Conservation (phyloP, 1,140 invertebrate species). For the Nomia melanderi region DNA sequence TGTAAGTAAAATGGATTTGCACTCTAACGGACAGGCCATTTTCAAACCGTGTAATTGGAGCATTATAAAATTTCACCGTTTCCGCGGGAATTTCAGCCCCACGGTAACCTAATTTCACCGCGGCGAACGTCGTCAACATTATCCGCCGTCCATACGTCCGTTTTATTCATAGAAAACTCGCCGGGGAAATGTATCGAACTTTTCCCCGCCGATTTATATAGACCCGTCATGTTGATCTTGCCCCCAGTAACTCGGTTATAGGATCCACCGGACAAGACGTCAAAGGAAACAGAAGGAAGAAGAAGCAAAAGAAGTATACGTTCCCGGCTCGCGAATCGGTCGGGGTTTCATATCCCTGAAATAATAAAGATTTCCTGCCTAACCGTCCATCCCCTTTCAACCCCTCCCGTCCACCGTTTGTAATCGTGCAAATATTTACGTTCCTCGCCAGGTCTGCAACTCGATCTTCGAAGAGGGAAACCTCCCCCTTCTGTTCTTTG, state of each 20-base stretch:
- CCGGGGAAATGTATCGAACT: conserved; percentile 9
- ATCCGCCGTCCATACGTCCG: not conserved
- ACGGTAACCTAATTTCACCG: no score
- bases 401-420: no score
- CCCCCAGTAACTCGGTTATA: conserved; percentile 21
- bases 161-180: conserved; percentile 11
- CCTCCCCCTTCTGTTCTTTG: not conserved
- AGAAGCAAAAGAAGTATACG: conserved; percentile 4
- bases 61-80: not conserved
- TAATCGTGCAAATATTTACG: conserved; percentile 58
- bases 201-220: conserved; percentile 27
- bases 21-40: not conserved
- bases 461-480: not conserved
- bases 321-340: conserved; percentile 8
- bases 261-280: conserved; percentile 16
- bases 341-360: conserved; percentile 41
- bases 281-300: conserved; percentile 17
- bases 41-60: not conserved
- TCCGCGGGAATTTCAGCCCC: not conserved
- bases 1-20: not conserved
- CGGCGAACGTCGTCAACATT: not conserved
- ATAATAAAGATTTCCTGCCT: conserved; percentile 58
- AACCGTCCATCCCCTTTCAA: not conserved
- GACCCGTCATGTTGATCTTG: conserved; percentile 2
- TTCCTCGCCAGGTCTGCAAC: not conserved